Percentiles rank a stretch among this genome's conserved stretches.
Evolutionary conservation across 2,113 vertebrate genomes (phyloP).

Genomic region (Pituophis catenifer): DNA sequence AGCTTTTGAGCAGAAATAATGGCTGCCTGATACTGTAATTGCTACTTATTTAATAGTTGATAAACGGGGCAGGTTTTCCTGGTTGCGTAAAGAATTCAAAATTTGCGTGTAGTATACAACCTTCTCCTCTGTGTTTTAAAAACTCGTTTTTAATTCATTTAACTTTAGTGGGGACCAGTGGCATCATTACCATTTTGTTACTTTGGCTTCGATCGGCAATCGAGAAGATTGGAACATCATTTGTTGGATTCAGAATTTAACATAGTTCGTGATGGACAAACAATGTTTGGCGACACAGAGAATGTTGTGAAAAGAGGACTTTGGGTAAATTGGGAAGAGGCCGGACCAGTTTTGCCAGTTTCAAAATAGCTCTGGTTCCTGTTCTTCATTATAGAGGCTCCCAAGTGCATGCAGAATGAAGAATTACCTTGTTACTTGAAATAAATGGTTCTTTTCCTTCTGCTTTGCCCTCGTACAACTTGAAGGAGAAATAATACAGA

Average conservation of each 20-base stretch:
- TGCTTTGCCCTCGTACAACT: neutral
- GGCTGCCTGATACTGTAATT: neutral
- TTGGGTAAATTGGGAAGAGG: neutral
- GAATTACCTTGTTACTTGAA: neutral
- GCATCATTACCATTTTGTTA: neutral
- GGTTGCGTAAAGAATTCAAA: neutral
- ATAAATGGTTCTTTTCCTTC: neutral
- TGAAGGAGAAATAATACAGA: neutral
- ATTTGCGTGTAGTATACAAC: neutral
- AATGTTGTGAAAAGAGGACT: neutral
- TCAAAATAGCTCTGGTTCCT: neutral
- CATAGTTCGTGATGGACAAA: neutral
- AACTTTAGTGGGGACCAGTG: neutral
- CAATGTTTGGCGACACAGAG: neutral
- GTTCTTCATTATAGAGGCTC: neutral
- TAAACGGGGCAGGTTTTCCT: neutral
- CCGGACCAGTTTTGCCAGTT: neutral
- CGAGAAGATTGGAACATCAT: neutral
- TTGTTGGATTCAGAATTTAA: neutral
- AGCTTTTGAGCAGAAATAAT: neutral
- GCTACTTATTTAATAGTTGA: neutral
- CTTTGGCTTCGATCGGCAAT: neutral
- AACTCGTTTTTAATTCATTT: neutral
- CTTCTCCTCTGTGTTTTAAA: neutral
- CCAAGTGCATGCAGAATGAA: neutral